Evolutionary conservation across 2,113 vertebrate genomes (phyloP).

Genomic region (Anarrhichthys ocellatus): DNA sequence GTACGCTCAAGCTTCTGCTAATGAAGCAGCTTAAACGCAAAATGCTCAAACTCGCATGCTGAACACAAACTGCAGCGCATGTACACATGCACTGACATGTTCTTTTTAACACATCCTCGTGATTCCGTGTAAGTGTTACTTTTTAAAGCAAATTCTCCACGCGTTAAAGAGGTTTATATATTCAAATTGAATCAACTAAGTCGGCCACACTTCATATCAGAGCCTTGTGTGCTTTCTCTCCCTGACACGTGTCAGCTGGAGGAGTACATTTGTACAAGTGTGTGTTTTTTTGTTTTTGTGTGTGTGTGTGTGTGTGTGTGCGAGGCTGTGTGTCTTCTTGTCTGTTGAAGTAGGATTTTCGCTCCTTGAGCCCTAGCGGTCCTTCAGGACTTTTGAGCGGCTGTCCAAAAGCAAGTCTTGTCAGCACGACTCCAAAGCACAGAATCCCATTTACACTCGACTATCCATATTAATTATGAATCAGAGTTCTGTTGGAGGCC

Average conservation of each 20-base stretch:
- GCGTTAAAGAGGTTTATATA: background rate
- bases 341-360: slow-evolving; percentile 28
- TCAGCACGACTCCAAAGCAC: slow-evolving; percentile 64
- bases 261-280: slow-evolving; percentile 19
- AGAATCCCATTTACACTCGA: slow-evolving; percentile 49
- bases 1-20: slow-evolving; percentile 2
- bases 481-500: slow-evolving; percentile 49
- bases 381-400: slow-evolving; percentile 51
- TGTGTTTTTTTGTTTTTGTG: background rate
- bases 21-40: slow-evolving; percentile 38
- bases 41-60: background rate
- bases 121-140: slow-evolving; percentile 4
- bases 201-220: slow-evolving; percentile 7
- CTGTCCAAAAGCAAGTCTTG: slow-evolving; percentile 68
- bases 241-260: background rate
- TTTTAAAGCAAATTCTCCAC: slow-evolving; percentile 4
- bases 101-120: slow-evolving; percentile 12
- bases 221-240: slow-evolving; percentile 11
- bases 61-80: background rate
- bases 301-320: slow-evolving; percentile 10
- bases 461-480: slow-evolving; percentile 69
- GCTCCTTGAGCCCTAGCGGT: slow-evolving; percentile 49
- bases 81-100: background rate
- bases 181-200: slow-evolving; percentile 24
- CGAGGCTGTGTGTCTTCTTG: slow-evolving; percentile 23